Evolutionary conservation across 2,888 invertebrate species (phyloP).

Genomic region (Timandra comae): DNA sequence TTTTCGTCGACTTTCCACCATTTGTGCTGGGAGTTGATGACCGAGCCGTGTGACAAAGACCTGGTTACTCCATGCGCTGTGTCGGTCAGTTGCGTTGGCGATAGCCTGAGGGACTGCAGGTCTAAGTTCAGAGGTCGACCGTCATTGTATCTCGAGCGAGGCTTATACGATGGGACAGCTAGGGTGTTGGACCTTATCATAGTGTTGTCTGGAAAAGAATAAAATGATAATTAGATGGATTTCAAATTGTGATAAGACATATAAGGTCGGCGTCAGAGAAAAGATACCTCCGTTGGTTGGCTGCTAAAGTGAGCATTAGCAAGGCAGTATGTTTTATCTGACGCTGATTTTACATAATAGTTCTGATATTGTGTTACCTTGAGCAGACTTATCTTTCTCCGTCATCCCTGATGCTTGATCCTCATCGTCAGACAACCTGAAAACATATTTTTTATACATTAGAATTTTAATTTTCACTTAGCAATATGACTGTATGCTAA

Average conservation of each 20-base stretch:
- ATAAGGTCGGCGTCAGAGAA: too few species aligned
- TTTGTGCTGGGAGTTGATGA: constrained; percentile 69
- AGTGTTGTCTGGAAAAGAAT: constrained; percentile 58
- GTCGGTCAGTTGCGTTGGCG: constrained; percentile 58
- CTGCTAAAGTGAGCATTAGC: too few species aligned
- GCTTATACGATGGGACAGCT: constrained; percentile 70
- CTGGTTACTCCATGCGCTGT: constrained; percentile 74
- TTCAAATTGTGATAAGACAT: too few species aligned
- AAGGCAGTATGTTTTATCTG: too few species aligned
- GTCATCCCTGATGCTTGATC: constrained; percentile 73
- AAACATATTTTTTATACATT: too few species aligned
- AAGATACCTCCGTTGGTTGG: too few species aligned
- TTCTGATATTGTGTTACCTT: too few species aligned
- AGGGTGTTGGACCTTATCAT: constrained; percentile 73
- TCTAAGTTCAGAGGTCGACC: constrained; percentile 58
- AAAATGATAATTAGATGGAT: too few species aligned
- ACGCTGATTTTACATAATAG: too few species aligned
- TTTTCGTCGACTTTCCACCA: constrained; percentile 73
- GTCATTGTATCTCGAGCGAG: constrained; percentile 52
- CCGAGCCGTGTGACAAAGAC: constrained; percentile 80
- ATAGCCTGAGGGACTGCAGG: constrained; percentile 54
- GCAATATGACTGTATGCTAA: too few species aligned
- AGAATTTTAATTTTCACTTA: too few species aligned
- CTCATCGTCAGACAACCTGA: constrained; percentile 69
- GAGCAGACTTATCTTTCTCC: constrained; percentile 66